Percentiles rank a stretch among this genome's conserved stretches.
Conservation (phyloP, 2,888 invertebrate species). For the Argyra leucocephala region DNA sequence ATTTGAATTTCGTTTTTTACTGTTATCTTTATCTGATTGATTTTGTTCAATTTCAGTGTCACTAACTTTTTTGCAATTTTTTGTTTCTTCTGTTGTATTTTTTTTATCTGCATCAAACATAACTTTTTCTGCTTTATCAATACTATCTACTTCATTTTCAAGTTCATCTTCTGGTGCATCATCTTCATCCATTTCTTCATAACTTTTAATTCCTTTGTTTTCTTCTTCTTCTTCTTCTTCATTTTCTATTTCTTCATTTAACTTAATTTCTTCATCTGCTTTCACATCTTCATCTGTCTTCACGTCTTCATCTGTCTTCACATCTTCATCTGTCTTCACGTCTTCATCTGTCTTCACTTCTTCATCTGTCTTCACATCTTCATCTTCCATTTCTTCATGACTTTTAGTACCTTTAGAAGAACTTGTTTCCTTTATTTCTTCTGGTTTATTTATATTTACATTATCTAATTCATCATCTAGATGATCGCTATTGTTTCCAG, state of each 20-base stretch:
- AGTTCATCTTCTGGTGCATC: not conserved
- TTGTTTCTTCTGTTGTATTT: not conserved
- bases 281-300: no score
- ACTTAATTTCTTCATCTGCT: no score
- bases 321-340: not conserved
- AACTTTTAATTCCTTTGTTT: not conserved
- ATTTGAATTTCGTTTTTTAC: no score
- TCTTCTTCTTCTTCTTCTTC: not conserved
- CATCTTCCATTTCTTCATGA: not conserved
- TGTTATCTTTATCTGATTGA: no score
- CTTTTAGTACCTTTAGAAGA: no score
- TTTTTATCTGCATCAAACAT: not conserved
- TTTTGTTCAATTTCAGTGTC: no score
- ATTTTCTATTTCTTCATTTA: not conserved
- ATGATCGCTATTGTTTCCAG: no score
- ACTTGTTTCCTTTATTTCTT: no score
- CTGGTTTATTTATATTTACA: no score
- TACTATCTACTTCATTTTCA: not conserved
- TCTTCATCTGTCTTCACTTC: not conserved
- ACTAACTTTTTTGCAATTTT: not conserved
- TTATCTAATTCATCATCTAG: no score
- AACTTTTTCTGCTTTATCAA: not conserved
- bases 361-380: not conserved
- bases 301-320: not conserved
- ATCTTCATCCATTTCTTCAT: not conserved